Evolutionary conservation across 2,113 vertebrate genomes (phyloP).

Genomic region (Phodopus roborovskii): DNA sequence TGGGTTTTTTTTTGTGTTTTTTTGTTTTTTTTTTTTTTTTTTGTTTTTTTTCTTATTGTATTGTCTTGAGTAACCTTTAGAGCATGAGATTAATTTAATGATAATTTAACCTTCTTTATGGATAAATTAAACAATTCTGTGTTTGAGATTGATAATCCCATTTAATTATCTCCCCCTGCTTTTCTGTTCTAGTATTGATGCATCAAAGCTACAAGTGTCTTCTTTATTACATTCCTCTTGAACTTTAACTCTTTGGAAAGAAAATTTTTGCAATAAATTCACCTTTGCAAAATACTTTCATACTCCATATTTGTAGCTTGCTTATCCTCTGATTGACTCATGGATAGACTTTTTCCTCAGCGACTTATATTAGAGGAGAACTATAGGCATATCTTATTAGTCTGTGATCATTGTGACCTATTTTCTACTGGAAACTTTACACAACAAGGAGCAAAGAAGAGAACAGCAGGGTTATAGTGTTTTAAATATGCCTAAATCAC

Average conservation of each 20-base stretch:
- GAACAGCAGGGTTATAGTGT: background rate
- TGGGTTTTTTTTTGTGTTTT: too few species aligned
- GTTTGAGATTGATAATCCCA: background rate
- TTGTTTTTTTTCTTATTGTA: too few species aligned
- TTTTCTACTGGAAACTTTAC: background rate
- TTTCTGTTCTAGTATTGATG: background rate
- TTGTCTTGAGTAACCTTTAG: background rate
- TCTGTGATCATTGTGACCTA: background rate
- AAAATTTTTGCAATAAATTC: background rate
- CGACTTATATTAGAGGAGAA: background rate
- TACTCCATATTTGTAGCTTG: background rate
- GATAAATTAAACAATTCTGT: background rate
- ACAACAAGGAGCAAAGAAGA: background rate
- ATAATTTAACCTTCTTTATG: background rate
- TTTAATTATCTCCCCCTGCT: background rate
- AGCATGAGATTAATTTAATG: background rate
- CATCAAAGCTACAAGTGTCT: background rate
- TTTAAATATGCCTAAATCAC: background rate
- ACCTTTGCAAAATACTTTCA: background rate
- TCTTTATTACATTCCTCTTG: background rate
- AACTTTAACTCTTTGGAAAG: background rate
- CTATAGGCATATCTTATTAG: background rate
- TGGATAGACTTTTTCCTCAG: background rate
- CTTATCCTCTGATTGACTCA: background rate
- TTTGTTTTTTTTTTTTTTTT: too few species aligned